Base-by-base conservation (phyloP, 2,797 vertebrate species). In the Chelmon rostratus region DNA sequence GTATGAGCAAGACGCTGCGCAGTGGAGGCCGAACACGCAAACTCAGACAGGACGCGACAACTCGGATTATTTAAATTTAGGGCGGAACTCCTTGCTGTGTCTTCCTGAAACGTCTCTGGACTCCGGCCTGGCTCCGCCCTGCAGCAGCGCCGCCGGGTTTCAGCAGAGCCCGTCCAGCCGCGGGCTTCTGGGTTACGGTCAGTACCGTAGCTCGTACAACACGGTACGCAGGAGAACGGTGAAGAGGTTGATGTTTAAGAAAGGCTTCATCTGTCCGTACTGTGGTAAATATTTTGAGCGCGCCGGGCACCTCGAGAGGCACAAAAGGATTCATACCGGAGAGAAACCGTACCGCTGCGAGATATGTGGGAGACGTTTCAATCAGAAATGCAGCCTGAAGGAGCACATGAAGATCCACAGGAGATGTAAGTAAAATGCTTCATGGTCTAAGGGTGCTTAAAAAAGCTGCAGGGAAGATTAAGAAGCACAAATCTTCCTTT, bases 301-400 rank as follows among this genome's bases (percentile, higher is more conserved):
- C 0, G 52, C 83, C 1, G 92, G 91, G 0, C 92, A 95, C 72
- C 88, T 95, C 0, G 94, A 94, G 76, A 81, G 93, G 18, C 94
- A 95, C 10, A 93, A 93, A 5, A 83, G 89, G 82, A 94, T 94
- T 31, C 94, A 95, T 6, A 94, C 93, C 0, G 94, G 94, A 0
- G 93, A 94, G 86, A 94, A 93, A 47, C 92, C 93, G 3, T 94
- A 91, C 7, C 84, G 83, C 47, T 95, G 94, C 3, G 93, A 95
- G 42, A 62, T 90, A 0, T 95, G 94, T 1, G 93, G 93, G 8
- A 82, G 88, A 10, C 77, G 86, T 2, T 95, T 95, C 88, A 95
- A 93, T 33, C 94, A 95, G 91, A 94, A 94, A 2, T 92, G 93
- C 84, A 95, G 92, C 88, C 81, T 95, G 0, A 95, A 94, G 65